Evolutionary conservation across 1,140 invertebrate species (phyloP), one percentile per base, ranked within the genome.

Genomic region (Pararge aegeria): DNA sequence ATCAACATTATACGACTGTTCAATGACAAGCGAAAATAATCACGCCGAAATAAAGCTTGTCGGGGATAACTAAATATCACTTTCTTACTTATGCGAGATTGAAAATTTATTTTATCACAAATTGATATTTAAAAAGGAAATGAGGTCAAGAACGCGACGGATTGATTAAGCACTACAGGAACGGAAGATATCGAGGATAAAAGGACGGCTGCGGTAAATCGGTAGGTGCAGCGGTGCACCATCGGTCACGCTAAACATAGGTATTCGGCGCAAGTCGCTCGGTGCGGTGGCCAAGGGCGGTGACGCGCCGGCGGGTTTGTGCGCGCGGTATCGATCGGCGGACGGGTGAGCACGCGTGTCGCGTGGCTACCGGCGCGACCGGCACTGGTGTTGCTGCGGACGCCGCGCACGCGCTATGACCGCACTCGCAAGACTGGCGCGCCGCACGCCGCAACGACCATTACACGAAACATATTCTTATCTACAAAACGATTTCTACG

Each of bases 281-380:
- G 56, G 63, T 59, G 57, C 57, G 66, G 64, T 71, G 68, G 65
- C 69, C 58, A 64, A 50, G 69, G 51, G 68, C 57, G 67, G 61
- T 64, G 66, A 56, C 59, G 68, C 67, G 64, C 46, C 50, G 42
- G 63, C 46, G 55, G 34, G 48, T 61, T 55, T 55, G 64, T 30
- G 44, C 50, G 52, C 53, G 54, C 61, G 53, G 63, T 80, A 81
- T 81, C 68, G 80, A 80, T 80, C 72, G 54, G 46, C 56, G 54
- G 61, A 44, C 55, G 64, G 64, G 68, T 52, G 68, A 58, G 53
- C 68, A 75, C 81, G 81, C 80, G 82, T 83, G 80, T 62, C 80
- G 72, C 77, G 76, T 79, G 78, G 77, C 68, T 76, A 80, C 79
- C 78, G 77, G 75, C 83, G 83, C 79, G 77, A 70, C 76, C 81